phyloP scores from a whole-genome alignment of 2,113 vertebrate species.

The Rhinolophus ferrumequinum region DNA sequence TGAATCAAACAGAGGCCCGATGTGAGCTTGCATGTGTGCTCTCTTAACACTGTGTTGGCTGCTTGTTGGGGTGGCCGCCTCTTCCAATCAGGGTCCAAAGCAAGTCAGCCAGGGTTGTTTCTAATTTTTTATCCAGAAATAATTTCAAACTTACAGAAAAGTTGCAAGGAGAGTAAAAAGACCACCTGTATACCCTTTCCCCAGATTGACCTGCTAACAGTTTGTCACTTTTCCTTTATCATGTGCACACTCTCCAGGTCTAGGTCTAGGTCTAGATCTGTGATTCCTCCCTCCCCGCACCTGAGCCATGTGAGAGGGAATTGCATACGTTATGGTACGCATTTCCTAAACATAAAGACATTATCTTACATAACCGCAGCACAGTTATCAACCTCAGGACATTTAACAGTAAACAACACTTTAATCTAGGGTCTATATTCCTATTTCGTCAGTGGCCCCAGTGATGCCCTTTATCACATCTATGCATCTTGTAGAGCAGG shows the following conservation, averaged over 20 bases:
- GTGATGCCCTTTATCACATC: not conserved
- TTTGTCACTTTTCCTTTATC: not conserved
- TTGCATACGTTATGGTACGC: not conserved
- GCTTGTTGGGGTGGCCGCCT: fast-evolving
- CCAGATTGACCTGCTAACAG: not conserved
- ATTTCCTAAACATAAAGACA: not conserved
- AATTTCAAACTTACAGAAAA: not conserved
- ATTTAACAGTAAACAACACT: not conserved
- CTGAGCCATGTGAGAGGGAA: not conserved
- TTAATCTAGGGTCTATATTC: not conserved
- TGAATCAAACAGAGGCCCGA: not conserved
- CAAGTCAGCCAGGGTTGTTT: not conserved
- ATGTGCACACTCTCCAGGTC: too few relatives aligned
- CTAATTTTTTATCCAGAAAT: not conserved
- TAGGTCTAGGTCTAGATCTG: fast-evolving
- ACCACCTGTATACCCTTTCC: not conserved
- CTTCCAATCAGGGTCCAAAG: not conserved
- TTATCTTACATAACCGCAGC: not conserved
- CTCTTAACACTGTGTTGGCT: fast-evolving
- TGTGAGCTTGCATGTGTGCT: fast-evolving
- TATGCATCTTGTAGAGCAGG: not conserved
- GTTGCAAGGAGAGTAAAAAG: not conserved
- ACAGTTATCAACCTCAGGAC: not conserved
- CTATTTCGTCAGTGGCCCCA: not conserved
- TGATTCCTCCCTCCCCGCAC: not conserved